A percentile compares a stretch with the other conserved stretches of the same genome.
Evolutionary conservation across 2,888 invertebrate species (phyloP).

Genomic region (Temnothorax rugatulus): DNA sequence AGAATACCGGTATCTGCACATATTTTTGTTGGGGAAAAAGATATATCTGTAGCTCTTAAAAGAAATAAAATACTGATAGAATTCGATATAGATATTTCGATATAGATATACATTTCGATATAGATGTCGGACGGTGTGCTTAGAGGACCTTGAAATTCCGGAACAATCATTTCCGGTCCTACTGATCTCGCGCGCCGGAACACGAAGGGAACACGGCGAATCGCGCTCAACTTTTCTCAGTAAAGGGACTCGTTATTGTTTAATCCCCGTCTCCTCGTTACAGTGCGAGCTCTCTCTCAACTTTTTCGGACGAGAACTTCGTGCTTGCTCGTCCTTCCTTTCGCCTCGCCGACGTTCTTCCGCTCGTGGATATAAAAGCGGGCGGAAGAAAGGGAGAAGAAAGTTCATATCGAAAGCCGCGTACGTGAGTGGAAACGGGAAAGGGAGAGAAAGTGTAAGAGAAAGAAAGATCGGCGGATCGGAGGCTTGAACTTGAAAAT

Average conservation of each 20-base stretch:
- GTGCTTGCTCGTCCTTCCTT: constrained; percentile 55
- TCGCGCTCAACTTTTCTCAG: constrained; percentile 51
- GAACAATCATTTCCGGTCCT: constrained; percentile 34
- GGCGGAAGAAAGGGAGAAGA: constrained; percentile 61
- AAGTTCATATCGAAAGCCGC: constrained; percentile 70
- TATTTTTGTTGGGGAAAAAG: background rate
- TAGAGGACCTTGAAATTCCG: constrained; percentile 34
- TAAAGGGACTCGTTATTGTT: constrained; percentile 72
- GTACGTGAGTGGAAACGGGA: constrained; percentile 42
- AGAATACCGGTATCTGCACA: background rate
- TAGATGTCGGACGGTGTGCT: background rate
- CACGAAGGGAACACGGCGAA: constrained; percentile 22
- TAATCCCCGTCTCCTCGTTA: constrained; percentile 77
- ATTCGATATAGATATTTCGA: constrained; percentile 13
- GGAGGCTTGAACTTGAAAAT: constrained; percentile 70
- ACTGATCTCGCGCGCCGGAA: constrained; percentile 13
- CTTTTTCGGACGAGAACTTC: constrained; percentile 76
- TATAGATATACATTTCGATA: background rate
- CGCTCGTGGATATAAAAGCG: constrained; percentile 52
- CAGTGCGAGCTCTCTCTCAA: constrained; percentile 72
- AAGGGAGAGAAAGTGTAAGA: constrained; percentile 51
- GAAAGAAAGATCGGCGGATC: constrained; percentile 40
- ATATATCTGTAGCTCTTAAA: background rate
- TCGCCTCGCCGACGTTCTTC: constrained; percentile 38
- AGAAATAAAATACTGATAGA: background rate